Conservation (phyloP, 35 echinoderm and acorn worm species). For the Anneissia japonica region DNA sequence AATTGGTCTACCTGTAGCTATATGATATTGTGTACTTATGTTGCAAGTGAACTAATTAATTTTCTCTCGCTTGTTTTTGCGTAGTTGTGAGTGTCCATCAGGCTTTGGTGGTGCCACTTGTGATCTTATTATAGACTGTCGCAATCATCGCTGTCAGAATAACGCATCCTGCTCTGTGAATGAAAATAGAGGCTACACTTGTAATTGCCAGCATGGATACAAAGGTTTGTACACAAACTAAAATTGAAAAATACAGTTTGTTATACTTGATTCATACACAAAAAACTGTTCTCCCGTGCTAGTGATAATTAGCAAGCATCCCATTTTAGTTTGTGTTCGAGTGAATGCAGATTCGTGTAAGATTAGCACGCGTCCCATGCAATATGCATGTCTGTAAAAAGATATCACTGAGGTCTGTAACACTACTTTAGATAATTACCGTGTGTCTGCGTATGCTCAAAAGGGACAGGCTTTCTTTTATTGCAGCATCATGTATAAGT, state of each 20-base stretch:
- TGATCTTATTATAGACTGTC: slow-evolving; percentile 68
- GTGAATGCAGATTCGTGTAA: no score
- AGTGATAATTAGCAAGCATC: no score
- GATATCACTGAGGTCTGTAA: no score
- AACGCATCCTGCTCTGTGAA: slow-evolving; percentile 64
- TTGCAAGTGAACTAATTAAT: not conserved
- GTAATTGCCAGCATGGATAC: slow-evolving; percentile 63
- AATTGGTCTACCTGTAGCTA: no score
- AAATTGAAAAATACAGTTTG: no score
- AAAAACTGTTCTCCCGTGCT: no score
- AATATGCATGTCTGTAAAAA: no score
- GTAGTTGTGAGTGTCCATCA: slow-evolving; percentile 68
- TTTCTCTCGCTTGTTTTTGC: slow-evolving; percentile 5
- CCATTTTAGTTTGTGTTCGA: no score
- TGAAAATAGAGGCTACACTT: slow-evolving; percentile 83
- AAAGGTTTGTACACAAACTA: slow-evolving; percentile 68
- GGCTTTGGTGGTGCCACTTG: slow-evolving; percentile 75
- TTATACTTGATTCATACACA: no score
- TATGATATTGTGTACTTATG: not conserved
- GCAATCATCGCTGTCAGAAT: slow-evolving; percentile 59
- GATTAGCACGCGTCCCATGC: no score
- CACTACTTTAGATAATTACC: not conserved
- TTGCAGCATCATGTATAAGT: not conserved
- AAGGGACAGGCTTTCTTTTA: not conserved
- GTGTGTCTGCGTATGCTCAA: not conserved